phyloP scores from a whole-genome alignment of 2,888 invertebrate species.

The Chymomyza caudatula region DNA sequence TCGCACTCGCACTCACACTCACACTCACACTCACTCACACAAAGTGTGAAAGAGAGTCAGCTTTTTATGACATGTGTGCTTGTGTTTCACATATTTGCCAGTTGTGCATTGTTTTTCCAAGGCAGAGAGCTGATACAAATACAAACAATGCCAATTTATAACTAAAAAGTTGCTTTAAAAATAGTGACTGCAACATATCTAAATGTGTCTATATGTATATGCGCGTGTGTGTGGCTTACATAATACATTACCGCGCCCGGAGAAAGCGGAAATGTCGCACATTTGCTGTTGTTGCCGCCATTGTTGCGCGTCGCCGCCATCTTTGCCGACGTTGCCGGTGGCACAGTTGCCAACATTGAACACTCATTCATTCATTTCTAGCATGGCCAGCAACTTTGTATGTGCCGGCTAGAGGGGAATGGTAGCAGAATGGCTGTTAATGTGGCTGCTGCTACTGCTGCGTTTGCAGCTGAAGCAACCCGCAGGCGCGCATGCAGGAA shows the following conservation, averaged over 20 bases:
- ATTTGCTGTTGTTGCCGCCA: slow-evolving; percentile 63
- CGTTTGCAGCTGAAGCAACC: slow-evolving; percentile 13
- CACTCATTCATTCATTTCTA: not conserved
- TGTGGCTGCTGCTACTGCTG: not conserved
- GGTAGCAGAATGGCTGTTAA: not conserved
- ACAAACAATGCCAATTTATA: slow-evolving; percentile 39
- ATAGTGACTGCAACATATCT: not conserved
- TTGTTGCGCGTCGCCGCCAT: slow-evolving; percentile 5
- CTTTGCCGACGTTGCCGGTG: not conserved
- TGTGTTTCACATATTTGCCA: slow-evolving; percentile 18
- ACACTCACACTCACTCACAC: not conserved
- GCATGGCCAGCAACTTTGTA: slow-evolving; percentile 17
- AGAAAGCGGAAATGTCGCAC: slow-evolving; percentile 70
- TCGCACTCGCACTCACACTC: not conserved
- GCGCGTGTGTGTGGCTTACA: slow-evolving; percentile 23
- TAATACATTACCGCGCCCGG: slow-evolving; percentile 59
- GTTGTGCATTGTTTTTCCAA: slow-evolving; percentile 35
- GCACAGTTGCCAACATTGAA: not conserved
- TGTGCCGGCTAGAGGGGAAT: slow-evolving; percentile 9
- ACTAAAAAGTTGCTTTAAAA: slow-evolving; percentile 25
- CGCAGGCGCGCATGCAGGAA: slow-evolving; percentile 46
- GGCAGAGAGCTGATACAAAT: not conserved
- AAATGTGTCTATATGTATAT: slow-evolving; percentile 1
- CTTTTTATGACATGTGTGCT: slow-evolving; percentile 31
- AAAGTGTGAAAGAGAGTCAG: not conserved